A percentile compares a stretch with the other conserved stretches of the same genome.
phyloP scores from a whole-genome alignment of 2,797 vertebrate genomes.

The Cossypha dichroa region DNA sequence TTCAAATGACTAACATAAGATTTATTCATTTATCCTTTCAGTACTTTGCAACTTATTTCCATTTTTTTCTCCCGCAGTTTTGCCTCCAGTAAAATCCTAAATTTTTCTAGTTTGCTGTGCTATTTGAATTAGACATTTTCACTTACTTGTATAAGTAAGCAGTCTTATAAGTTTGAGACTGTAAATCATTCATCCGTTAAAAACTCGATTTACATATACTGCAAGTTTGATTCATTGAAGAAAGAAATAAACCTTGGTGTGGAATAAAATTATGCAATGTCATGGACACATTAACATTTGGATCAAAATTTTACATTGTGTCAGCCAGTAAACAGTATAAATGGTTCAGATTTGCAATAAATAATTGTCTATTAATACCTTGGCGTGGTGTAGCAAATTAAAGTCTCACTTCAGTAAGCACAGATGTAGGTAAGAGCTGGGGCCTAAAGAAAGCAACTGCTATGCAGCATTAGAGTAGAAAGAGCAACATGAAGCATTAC shows the following conservation, averaged over 20 bases:
- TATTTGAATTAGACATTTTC: constrained; percentile 73
- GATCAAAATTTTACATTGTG: constrained; percentile 86
- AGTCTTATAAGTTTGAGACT: constrained; percentile 67
- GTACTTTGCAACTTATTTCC: constrained; percentile 60
- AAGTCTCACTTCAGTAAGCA: constrained; percentile 84
- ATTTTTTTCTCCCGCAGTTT: constrained; percentile 57
- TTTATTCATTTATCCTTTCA: constrained; percentile 71
- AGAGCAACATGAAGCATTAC: background rate
- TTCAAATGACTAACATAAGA: constrained; percentile 54
- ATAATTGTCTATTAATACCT: constrained; percentile 90
- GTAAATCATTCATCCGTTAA: constrained; percentile 81
- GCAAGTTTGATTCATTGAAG: constrained; percentile 76
- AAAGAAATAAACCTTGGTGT: constrained; percentile 71
- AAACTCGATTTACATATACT: constrained; percentile 74
- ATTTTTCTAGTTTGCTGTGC: constrained; percentile 67
- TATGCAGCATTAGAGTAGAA: constrained; percentile 23
- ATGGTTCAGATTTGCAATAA: constrained; percentile 88
- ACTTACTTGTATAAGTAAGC: constrained; percentile 67
- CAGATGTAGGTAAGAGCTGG: constrained; percentile 75
- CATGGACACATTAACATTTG: constrained; percentile 89
- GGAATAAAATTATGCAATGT: constrained; percentile 83
- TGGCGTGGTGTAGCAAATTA: constrained; percentile 85
- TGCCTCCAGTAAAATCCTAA: constrained; percentile 53
- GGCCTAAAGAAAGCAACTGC: constrained; percentile 59
- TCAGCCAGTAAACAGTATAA: constrained; percentile 86